Evolutionary conservation across 2,888 invertebrate species (phyloP), one percentile per base, ranked within the genome.

Genomic region (Spodoptera exigua): DNA sequence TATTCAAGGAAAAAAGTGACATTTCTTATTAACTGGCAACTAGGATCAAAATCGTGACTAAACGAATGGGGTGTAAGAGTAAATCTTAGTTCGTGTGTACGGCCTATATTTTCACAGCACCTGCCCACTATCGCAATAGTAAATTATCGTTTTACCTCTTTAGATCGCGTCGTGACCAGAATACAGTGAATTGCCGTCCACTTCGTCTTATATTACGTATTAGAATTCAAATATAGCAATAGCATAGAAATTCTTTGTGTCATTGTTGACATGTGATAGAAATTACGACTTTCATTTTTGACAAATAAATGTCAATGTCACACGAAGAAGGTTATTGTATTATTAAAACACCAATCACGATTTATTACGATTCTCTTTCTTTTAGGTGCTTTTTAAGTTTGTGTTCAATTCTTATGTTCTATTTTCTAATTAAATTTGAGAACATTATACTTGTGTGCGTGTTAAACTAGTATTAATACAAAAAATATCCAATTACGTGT

Each of bases 151-250:
- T 81, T 80, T 66, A 71, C 79, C 74, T 76, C 80, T 75, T 78
- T 78, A 83, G 84, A 86, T 86, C 76, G 77, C 76, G 79, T 86
- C 87, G 86, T 85, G 86, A 86, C 84, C 78, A 75, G 86, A 83
- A 83, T 83, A 78, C 78, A 82, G 79, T 78, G 81, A 76, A 77
- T 80, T 74, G 73, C 76, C 63, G 60, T 68, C 70, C 71, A 63
- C 58, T 67, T 3, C 36, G 40, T 5, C 7, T 45, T 37, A 37
- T 32, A 59, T 63, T 78, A 61, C 71, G 71, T 75, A 39, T 69
- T 41, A 40, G 40, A 27, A 27, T 34, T 16, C 11, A 44, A 51
- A 58, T 49, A 53, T 48, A 54, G 36, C 17, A n/a, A 52, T 56
- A 18, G 45, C 43, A 67, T 67, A 60, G 51, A 32, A 60, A 67